Percentiles rank a stretch among this genome's conserved stretches.
Conservation (phyloP, 2,888 invertebrate species). For the Hirtodrosophila trivittata region DNA sequence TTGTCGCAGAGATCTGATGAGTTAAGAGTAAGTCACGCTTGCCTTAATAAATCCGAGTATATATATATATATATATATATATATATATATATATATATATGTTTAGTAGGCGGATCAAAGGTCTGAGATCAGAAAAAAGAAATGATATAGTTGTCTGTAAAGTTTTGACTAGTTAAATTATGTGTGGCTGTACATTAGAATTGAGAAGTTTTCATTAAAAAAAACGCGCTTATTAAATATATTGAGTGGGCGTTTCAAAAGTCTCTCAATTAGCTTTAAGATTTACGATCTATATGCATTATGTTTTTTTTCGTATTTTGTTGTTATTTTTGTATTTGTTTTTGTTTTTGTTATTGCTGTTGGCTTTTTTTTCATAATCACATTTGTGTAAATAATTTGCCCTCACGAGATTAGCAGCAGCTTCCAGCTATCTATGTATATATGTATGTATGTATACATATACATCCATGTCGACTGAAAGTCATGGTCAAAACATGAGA, state of each 20-base stretch:
- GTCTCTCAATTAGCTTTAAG: conserved; percentile 23
- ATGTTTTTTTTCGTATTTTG: conserved; percentile 10
- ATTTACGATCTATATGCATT: conserved; percentile 47
- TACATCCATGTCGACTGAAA: conserved; percentile 19
- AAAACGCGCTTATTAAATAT: conserved; percentile 7
- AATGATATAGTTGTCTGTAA: too few relatives aligned
- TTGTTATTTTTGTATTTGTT: background rate
- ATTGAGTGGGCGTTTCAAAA: conserved; percentile 26
- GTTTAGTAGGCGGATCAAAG: too few relatives aligned
- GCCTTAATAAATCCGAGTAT: background rate
- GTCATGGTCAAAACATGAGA: conserved; percentile 50
- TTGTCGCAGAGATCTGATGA: too few relatives aligned
- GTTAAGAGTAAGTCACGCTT: background rate
- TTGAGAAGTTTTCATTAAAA: too few relatives aligned
- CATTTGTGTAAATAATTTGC: conserved; percentile 24
- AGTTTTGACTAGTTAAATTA: too few relatives aligned
- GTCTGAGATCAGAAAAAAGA: too few relatives aligned
- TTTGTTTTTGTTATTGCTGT: background rate
- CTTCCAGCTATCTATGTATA: conserved; percentile 29
- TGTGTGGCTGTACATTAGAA: too few relatives aligned
- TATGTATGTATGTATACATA: background rate
- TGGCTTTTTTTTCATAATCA: conserved; percentile 10
- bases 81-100: background rate
- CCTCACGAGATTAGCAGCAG: conserved; percentile 30
- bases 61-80: background rate